Evolutionary conservation across 1,140 invertebrate species (phyloP).

Genomic region (Ridgeia piscesae): DNA sequence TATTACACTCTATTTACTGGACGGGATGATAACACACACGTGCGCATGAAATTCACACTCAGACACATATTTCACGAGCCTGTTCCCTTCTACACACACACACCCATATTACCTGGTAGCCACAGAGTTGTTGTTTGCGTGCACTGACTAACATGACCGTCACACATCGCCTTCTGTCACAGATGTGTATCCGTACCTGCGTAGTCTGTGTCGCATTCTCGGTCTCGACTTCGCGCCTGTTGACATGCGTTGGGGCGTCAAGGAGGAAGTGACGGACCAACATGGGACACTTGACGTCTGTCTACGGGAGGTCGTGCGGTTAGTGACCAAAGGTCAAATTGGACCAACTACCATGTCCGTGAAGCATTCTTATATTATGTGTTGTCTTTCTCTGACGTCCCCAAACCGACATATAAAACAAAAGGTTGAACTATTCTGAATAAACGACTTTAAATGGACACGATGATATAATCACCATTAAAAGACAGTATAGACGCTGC

Average conservation of each 20-base stretch:
- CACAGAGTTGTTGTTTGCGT: not conserved
- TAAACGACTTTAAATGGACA: too few relatives aligned
- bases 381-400: too few relatives aligned
- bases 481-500: too few relatives aligned
- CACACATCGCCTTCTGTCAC: not conserved
- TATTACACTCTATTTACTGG: too few relatives aligned
- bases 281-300: constrained; percentile 19
- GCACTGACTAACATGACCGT: not conserved
- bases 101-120: too few relatives aligned
- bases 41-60: too few relatives aligned
- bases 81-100: not conserved
- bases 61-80: not conserved
- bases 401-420: too few relatives aligned
- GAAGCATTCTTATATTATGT: not conserved
- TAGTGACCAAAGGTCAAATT: not conserved
- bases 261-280: constrained; percentile 14
- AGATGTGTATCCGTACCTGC: constrained; percentile 23
- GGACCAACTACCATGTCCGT: not conserved
- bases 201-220: constrained; percentile 14
- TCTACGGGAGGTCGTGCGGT: constrained; percentile 9
- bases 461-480: too few relatives aligned
- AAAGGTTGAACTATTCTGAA: too few relatives aligned
- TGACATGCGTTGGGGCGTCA: constrained; percentile 24
- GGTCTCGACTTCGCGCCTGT: constrained; percentile 21
- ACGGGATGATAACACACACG: too few relatives aligned